A percentile compares a stretch with the other conserved stretches of the same genome.
phyloP scores from a whole-genome alignment of 1,140 invertebrate species.

The Cotesia chilonis region DNA sequence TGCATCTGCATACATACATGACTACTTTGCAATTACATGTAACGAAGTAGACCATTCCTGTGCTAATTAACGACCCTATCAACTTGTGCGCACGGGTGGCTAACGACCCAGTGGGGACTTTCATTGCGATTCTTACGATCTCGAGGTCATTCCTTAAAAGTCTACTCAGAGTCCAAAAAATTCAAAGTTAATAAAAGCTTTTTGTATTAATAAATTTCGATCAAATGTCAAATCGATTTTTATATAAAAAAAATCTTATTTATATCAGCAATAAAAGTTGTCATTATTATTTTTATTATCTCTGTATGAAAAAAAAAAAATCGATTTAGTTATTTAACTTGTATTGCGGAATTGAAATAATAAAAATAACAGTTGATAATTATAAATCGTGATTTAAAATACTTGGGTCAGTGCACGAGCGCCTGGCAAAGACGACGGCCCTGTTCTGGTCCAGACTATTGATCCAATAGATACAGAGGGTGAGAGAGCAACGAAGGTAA shows the following conservation, averaged over 20 bases:
- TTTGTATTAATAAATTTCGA: neutral
- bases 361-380: neutral
- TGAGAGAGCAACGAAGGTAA: conserved; percentile 36
- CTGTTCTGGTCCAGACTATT: conserved; percentile 54
- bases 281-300: no score
- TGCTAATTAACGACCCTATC: conserved; percentile 48
- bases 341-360: neutral
- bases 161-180: conserved; percentile 27
- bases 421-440: conserved; percentile 42
- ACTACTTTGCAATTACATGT: conserved; percentile 47
- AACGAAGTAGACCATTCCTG: conserved; percentile 47
- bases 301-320: no score
- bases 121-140: neutral
- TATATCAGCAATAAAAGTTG: no score
- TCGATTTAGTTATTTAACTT: neutral
- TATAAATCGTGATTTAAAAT: neutral
- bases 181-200: neutral
- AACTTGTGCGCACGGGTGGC: conserved; percentile 34
- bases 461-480: conserved; percentile 49
- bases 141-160: conserved; percentile 12
- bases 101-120: conserved; percentile 23
- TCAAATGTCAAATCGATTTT: no score
- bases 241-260: no score
- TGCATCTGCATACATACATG: conserved; percentile 2
- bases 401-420: conserved; percentile 22